Conservation (phyloP, 2,113 vertebrate species). For the Cinclus mexicanus region DNA sequence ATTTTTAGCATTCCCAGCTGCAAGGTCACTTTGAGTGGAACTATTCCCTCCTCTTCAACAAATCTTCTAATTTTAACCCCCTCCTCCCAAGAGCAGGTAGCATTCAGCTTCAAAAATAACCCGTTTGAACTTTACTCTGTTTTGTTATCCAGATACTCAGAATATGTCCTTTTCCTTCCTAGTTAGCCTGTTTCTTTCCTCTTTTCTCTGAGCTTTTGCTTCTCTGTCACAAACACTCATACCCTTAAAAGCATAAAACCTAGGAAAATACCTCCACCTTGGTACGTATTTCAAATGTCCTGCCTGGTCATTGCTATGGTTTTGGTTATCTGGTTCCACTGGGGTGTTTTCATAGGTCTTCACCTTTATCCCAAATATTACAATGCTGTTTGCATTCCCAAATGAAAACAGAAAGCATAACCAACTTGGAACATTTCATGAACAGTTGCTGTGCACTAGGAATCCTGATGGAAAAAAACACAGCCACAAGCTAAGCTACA, state of each 20-base stretch:
- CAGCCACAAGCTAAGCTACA: constrained; percentile 39
- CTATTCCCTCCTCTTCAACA: background rate
- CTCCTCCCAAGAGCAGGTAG: background rate
- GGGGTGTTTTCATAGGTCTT: background rate
- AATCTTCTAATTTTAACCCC: background rate
- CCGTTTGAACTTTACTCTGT: background rate
- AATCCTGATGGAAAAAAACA: constrained; percentile 58
- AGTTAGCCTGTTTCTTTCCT: background rate
- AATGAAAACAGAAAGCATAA: background rate
- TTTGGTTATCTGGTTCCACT: background rate
- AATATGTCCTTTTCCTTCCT: background rate
- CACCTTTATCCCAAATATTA: background rate
- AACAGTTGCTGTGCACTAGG: constrained; percentile 20
- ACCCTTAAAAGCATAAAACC: background rate
- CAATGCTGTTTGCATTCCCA: background rate
- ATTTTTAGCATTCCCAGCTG: background rate
- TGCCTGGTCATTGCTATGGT: background rate
- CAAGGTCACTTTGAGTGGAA: background rate
- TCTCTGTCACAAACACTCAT: background rate
- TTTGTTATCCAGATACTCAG: background rate
- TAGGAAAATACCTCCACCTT: background rate
- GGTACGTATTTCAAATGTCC: background rate
- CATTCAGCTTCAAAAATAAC: background rate
- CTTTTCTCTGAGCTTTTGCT: background rate
- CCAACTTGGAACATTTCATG: background rate